Evolutionary conservation across 2,113 vertebrate species (phyloP).

Genomic region (Glaucomys volans): DNA sequence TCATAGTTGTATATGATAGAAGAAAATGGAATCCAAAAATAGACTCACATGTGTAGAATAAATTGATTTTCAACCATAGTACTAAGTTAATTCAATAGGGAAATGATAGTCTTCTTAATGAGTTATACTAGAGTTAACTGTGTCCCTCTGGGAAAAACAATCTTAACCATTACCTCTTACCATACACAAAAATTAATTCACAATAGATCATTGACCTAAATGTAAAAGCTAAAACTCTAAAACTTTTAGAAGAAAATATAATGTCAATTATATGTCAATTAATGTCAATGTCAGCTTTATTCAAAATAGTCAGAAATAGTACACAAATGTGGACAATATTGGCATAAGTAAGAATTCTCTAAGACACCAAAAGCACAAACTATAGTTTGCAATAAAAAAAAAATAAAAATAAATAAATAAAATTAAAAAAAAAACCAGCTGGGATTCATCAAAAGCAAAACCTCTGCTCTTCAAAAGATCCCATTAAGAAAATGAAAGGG

Average conservation of each 20-base stretch:
- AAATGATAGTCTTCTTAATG: neutral
- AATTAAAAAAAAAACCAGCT: too few species aligned
- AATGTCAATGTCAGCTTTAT: too few species aligned
- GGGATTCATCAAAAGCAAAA: too few species aligned
- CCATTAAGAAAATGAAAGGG: too few species aligned
- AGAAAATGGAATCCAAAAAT: neutral
- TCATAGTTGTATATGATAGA: too few species aligned
- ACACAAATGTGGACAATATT: neutral
- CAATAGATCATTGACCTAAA: neutral
- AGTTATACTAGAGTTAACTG: neutral
- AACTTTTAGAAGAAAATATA: neutral
- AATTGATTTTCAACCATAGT: neutral
- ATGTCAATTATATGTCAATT: too few species aligned
- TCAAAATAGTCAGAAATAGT: too few species aligned
- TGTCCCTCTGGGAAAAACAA: neutral
- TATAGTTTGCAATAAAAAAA: too few species aligned
- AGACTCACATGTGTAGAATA: neutral
- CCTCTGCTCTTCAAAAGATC: too few species aligned
- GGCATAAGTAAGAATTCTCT: too few species aligned
- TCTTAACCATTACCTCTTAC: neutral
- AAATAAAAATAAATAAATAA: too few species aligned
- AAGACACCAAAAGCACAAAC: too few species aligned
- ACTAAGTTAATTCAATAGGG: neutral
- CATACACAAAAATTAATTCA: neutral
- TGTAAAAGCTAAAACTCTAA: neutral